These are phyloP conservation scores for Rhagophthalmus giganteus DNA, from an alignment of 2,888 invertebrate species.

Conservation along the genomic window DNA sequence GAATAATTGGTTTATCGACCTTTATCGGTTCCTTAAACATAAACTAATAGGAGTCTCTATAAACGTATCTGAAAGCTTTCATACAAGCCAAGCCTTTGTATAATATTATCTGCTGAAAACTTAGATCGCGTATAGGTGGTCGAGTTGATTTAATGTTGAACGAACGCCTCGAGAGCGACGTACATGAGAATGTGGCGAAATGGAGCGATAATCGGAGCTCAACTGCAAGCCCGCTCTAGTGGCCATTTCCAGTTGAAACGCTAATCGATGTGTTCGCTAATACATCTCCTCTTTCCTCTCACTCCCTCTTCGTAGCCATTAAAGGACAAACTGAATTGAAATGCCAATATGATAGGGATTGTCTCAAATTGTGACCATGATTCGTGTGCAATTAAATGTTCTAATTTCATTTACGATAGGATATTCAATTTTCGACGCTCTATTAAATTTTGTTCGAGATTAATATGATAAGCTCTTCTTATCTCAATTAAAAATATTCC, in stretches of 20 bases:
- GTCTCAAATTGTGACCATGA: constrained; percentile 34
- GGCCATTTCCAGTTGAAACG: constrained; percentile 53
- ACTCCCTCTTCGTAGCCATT: constrained; percentile 20
- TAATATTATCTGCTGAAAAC: constrained; percentile 16
- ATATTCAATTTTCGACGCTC: constrained; percentile 12
- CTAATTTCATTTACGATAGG: constrained; percentile 6
- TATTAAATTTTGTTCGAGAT: constrained; percentile 6
- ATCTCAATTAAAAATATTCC: not conserved
- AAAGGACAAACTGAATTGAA: constrained; percentile 36
- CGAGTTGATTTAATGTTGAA: constrained; percentile 35
- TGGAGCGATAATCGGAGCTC: constrained; percentile 46
- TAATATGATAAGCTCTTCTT: not conserved
- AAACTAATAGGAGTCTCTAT: too few relatives aligned
- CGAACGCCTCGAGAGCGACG: constrained; percentile 41
- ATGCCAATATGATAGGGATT: constrained; percentile 35
- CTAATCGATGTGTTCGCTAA: constrained; percentile 51
- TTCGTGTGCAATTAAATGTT: constrained; percentile 29
- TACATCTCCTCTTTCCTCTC: constrained; percentile 39
- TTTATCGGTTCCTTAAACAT: constrained; percentile 9
- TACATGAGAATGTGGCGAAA: constrained; percentile 47
- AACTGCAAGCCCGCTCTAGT: constrained; percentile 43
- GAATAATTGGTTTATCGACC: constrained; percentile 14
- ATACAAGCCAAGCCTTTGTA: constrained; percentile 14
- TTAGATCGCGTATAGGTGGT: constrained; percentile 16
- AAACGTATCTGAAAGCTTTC: constrained; percentile 11